A percentile compares a stretch with the other conserved stretches of the same genome.
phyloP scores from a whole-genome alignment of 1,140 invertebrate genomes.

The Hyphantria cunea region DNA sequence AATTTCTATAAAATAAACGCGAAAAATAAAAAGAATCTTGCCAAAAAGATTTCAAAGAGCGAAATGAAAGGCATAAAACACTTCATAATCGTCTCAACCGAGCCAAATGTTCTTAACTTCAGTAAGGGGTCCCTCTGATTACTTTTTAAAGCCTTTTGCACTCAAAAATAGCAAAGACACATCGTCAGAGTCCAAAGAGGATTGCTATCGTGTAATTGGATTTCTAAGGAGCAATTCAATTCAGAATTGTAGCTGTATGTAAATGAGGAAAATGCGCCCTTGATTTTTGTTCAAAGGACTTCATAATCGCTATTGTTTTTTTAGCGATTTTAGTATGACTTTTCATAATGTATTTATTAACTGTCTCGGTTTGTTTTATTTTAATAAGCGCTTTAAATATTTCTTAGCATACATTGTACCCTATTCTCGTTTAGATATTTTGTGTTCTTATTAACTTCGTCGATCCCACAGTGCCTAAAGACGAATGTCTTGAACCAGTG shows the following conservation, averaged over 20 bases:
- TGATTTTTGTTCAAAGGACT: slow-evolving; percentile 34
- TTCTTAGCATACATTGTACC: too few relatives aligned
- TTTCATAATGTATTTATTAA: background rate
- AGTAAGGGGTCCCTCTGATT: slow-evolving; percentile 63
- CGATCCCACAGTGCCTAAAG: too few relatives aligned
- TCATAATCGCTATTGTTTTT: slow-evolving; percentile 17
- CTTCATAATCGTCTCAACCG: slow-evolving; percentile 57
- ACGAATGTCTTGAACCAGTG: too few relatives aligned
- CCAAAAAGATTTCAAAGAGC: slow-evolving; percentile 47
- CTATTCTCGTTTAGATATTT: too few relatives aligned
- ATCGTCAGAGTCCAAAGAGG: slow-evolving; percentile 50
- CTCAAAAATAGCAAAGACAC: slow-evolving; percentile 60
- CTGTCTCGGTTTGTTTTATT: too few relatives aligned
- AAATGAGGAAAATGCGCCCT: slow-evolving; percentile 39
- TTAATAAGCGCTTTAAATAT: too few relatives aligned
- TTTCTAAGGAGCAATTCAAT: slow-evolving; percentile 43
- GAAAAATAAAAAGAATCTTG: slow-evolving; percentile 32
- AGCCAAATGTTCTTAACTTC: slow-evolving; percentile 60
- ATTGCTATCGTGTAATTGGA: slow-evolving; percentile 62
- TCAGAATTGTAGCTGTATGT: slow-evolving; percentile 44
- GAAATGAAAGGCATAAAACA: slow-evolving; percentile 68
- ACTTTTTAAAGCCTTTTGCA: slow-evolving; percentile 64
- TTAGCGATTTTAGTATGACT: slow-evolving; percentile 2
- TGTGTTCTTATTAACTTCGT: too few relatives aligned
- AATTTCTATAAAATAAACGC: background rate